These are phyloP conservation scores for Rhopalosiphum padi DNA, from an alignment of 1,140 invertebrate genomes.

Conservation along the genomic window DNA sequence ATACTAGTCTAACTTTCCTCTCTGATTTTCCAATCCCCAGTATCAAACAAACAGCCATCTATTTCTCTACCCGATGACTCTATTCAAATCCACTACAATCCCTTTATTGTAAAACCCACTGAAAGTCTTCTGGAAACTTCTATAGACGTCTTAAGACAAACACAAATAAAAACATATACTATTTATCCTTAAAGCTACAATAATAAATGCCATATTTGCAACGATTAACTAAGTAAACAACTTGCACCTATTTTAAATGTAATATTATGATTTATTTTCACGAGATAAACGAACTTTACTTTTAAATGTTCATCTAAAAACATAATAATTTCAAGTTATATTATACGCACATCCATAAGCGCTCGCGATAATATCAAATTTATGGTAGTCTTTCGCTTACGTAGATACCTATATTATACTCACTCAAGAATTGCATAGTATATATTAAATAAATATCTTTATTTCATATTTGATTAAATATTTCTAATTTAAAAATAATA, in stretches of 20 bases:
- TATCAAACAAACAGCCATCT: conserved; percentile 21
- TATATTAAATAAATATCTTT: neutral
- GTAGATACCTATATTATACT: no score
- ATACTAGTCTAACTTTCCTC: conserved; percentile 13
- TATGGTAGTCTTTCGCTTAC: neutral
- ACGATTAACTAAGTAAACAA: neutral
- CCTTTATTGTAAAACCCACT: conserved; percentile 1
- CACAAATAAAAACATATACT: neutral
- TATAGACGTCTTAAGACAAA: neutral
- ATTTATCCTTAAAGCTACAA: neutral
- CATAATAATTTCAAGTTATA: neutral
- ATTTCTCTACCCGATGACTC: neutral
- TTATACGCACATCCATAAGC: neutral
- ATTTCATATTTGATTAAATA: neutral
- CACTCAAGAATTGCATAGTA: no score
- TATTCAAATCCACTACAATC: conserved; percentile 28
- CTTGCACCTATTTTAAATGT: neutral
- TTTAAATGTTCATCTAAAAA: neutral
- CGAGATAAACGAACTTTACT: neutral
- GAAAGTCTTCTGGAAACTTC: neutral
- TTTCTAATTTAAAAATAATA: neutral
- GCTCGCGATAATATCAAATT: neutral
- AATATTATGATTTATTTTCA: neutral
- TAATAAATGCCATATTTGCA: neutral
- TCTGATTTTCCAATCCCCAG: conserved; percentile 1